Evolutionary conservation across 2,797 vertebrate genomes (phyloP).

Genomic region (Furcifer pardalis): DNA sequence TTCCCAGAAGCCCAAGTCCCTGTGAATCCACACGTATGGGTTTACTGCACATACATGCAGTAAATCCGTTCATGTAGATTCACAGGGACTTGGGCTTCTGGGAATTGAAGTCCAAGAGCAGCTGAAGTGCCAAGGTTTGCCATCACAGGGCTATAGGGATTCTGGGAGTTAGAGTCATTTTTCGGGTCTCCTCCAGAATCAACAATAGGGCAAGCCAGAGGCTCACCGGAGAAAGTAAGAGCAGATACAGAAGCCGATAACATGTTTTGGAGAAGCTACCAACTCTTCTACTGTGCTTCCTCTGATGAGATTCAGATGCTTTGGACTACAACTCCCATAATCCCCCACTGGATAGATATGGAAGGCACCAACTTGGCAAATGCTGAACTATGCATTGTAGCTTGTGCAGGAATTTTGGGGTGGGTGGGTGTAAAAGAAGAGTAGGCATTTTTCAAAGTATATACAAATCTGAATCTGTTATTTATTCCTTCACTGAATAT

Average conservation of each 20-base stretch:
- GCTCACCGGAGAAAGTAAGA: neutral
- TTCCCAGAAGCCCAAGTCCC: too few species aligned
- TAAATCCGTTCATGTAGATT: too few species aligned
- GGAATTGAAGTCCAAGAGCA: too few species aligned
- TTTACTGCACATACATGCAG: too few species aligned
- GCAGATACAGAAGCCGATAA: neutral
- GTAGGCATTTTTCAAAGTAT: conserved; percentile 69
- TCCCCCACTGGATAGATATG: too few species aligned
- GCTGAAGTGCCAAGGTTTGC: too few species aligned
- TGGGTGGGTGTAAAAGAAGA: conserved; percentile 33
- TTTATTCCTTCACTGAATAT: conserved; percentile 88
- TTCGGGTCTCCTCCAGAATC: too few species aligned
- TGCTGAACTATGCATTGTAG: neutral
- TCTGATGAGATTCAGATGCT: neutral
- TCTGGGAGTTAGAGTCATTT: too few species aligned
- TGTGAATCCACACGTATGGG: too few species aligned
- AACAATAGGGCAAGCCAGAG: neutral
- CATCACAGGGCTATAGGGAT: too few species aligned
- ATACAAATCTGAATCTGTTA: conserved; percentile 83
- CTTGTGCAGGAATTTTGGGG: conserved; percentile 51
- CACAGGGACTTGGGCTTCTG: too few species aligned
- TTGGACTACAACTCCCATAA: neutral
- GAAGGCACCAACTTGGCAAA: neutral
- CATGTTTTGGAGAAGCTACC: neutral
- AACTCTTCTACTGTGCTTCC: neutral